phyloP scores from a whole-genome alignment of 2,113 vertebrate genomes.

The Pleuronectes platessa region DNA sequence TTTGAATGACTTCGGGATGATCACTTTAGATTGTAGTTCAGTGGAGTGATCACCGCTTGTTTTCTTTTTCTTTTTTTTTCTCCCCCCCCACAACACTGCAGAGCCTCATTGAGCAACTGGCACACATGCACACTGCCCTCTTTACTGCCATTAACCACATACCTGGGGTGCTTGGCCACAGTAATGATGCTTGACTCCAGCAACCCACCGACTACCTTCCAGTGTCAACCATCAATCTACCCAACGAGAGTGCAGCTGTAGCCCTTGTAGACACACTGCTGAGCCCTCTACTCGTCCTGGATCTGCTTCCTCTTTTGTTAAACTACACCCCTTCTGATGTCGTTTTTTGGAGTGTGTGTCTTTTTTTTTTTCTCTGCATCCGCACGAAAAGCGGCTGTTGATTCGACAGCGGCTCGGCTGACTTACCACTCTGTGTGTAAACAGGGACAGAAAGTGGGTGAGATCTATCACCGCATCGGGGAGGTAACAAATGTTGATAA shows the following conservation, averaged over 20 bases:
- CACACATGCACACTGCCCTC: constrained; percentile 54
- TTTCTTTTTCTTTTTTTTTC: constrained; percentile 17
- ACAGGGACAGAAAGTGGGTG: constrained; percentile 21
- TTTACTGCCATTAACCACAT: constrained; percentile 68
- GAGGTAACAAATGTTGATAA: constrained; percentile 54
- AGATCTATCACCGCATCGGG: constrained; percentile 40
- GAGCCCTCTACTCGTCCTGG: constrained; percentile 13
- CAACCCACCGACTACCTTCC: constrained; percentile 55
- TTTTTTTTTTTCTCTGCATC: not conserved
- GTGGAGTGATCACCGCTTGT: constrained; percentile 32
- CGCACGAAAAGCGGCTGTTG: constrained; percentile 6
- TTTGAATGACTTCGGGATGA: constrained; percentile 39
- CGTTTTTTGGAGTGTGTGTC: not conserved
- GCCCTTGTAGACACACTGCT: constrained; percentile 10
- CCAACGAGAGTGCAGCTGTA: constrained; percentile 37
- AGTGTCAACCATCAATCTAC: constrained; percentile 63
- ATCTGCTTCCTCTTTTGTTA: constrained; percentile 32
- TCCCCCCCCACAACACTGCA: constrained; percentile 12
- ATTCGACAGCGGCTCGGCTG: constrained; percentile 13
- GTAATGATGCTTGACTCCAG: constrained; percentile 74
- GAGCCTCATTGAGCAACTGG: constrained; percentile 65
- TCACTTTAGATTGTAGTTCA: constrained; percentile 48
- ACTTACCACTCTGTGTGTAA: constrained; percentile 29
- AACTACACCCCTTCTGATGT: constrained; percentile 23
- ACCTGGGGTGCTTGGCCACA: constrained; percentile 66